Conservation (phyloP, 2,797 vertebrate species). For the Lepilemur septentrionalis region DNA sequence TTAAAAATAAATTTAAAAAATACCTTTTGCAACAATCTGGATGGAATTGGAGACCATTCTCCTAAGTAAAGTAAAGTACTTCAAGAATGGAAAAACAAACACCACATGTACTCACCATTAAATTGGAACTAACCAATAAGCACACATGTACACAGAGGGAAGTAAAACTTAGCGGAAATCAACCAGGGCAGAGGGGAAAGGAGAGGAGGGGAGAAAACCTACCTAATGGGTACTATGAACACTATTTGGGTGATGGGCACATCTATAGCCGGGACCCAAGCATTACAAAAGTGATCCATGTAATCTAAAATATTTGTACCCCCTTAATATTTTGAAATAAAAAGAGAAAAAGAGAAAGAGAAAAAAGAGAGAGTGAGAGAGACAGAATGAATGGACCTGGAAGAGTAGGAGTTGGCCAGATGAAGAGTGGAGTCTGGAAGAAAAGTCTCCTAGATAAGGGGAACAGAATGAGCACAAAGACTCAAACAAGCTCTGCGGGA, state of each 20-base stretch:
- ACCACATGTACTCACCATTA: neutral
- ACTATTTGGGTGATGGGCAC: neutral
- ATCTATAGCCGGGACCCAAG: neutral
- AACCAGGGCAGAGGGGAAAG: neutral
- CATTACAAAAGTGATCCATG: neutral
- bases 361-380: too few species aligned
- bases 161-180: neutral
- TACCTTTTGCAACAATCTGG: neutral
- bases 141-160: neutral
- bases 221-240: too few species aligned
- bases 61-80: neutral
- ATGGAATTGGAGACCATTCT: neutral
- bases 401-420: neutral
- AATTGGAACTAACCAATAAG: neutral
- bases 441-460: neutral
- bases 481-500: neutral
- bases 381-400: neutral
- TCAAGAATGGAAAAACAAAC: neutral
- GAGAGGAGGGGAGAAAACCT: too few species aligned
- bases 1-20: neutral
- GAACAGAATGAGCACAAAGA: neutral
- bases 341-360: too few species aligned
- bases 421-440: too few species aligned
- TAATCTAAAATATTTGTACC: neutral
- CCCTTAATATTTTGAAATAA: neutral